Evolutionary conservation across 2,113 vertebrate genomes (phyloP).

Genomic region (Pithys albifrons): DNA sequence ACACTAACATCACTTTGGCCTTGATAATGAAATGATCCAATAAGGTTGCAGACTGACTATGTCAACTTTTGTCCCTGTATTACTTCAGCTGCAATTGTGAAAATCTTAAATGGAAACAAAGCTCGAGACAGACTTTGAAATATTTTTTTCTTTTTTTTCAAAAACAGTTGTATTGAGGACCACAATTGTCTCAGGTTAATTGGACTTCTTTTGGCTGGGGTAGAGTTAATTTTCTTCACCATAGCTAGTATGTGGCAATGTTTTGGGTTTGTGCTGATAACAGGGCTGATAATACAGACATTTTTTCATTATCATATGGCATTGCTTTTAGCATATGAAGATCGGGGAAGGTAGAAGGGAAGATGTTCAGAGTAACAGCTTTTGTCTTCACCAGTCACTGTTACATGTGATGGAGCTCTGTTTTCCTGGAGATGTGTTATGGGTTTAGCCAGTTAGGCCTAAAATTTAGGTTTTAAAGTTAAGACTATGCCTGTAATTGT

Average conservation of each 20-base stretch:
- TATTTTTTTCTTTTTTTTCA: background rate
- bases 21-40: background rate
- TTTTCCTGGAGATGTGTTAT: background rate
- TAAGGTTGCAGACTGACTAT: background rate
- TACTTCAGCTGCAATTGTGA: background rate
- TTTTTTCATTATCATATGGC: background rate
- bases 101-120: background rate
- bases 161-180: background rate
- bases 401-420: background rate
- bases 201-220: background rate
- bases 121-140: background rate
- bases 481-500: too few species aligned
- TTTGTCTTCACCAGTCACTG: background rate
- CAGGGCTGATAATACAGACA: background rate
- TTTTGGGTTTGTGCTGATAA: background rate
- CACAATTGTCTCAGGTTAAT: background rate
- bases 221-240: background rate
- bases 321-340: background rate
- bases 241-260: too few species aligned
- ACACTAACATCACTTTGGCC: background rate
- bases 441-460: too few species aligned
- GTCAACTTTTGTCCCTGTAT: background rate
- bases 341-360: background rate
- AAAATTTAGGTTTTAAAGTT: too few species aligned
- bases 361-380: background rate